Conservation (phyloP, 2,113 vertebrate genomes). For the Leptosomus discolor region DNA sequence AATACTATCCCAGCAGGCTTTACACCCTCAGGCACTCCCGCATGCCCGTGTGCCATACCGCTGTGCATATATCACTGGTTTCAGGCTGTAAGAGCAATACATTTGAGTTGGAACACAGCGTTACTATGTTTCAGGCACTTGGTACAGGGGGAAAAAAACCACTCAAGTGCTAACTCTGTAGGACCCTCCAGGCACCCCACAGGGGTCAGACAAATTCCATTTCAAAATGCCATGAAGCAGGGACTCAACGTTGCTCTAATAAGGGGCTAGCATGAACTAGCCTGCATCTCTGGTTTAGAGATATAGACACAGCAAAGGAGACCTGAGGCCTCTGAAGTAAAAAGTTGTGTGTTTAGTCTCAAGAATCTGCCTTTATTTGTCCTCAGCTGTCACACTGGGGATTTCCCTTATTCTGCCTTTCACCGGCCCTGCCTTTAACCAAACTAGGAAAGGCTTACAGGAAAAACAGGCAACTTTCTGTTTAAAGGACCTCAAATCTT, state of each 20-base stretch:
- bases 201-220: neutral
- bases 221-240: neutral
- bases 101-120: neutral
- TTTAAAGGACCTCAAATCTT: neutral
- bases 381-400: neutral
- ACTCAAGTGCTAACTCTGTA: neutral
- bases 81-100: neutral
- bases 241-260: neutral
- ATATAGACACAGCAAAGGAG: neutral
- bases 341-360: neutral
- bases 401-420: neutral
- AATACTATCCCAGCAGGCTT: neutral
- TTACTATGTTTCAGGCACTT: neutral
- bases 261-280: neutral
- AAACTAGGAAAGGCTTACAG: neutral
- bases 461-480: neutral
- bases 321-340: neutral
- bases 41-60: accelerated
- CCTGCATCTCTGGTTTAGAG: neutral
- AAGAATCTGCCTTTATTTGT: neutral
- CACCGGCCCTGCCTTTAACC: neutral
- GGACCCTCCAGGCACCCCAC: neutral
- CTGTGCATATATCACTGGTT: neutral
- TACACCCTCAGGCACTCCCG: neutral
- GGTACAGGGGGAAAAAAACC: neutral